phyloP scores from a whole-genome alignment of 2,797 vertebrate species.

The Molothrus aeneus region DNA sequence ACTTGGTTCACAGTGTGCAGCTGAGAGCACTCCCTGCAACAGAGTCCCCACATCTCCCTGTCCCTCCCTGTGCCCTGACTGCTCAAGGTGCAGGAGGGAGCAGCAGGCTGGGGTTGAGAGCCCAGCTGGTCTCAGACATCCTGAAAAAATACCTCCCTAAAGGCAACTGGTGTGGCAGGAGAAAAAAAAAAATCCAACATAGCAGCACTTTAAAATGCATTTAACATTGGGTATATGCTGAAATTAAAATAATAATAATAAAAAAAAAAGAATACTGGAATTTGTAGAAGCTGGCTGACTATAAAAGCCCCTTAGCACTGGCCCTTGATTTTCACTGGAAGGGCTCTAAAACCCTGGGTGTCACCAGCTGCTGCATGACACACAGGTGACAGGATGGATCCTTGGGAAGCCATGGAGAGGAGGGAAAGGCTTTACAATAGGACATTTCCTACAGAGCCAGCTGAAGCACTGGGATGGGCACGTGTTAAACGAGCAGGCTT shows the following conservation, averaged over 20 bases:
- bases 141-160: background rate
- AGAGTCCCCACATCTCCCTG: background rate
- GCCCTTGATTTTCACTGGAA: background rate
- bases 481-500: background rate
- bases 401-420: background rate
- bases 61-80: fast-evolving
- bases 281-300: background rate
- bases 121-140: background rate
- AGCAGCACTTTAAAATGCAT: background rate
- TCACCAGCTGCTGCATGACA: background rate
- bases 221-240: fast-evolving
- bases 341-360: background rate
- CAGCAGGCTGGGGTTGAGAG: background rate
- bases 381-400: background rate
- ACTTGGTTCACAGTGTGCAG: background rate
- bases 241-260: background rate
- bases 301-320: background rate
- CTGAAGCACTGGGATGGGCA: background rate
- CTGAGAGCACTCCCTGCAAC: background rate
- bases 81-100: background rate
- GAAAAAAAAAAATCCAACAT: background rate
- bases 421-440: background rate
- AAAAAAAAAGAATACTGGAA: background rate
- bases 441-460: background rate
- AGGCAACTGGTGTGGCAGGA: background rate